Percentiles rank a stretch among this genome's conserved stretches.
Conservation (phyloP, 2,797 vertebrate species). For the Clarias fuscus region DNA sequence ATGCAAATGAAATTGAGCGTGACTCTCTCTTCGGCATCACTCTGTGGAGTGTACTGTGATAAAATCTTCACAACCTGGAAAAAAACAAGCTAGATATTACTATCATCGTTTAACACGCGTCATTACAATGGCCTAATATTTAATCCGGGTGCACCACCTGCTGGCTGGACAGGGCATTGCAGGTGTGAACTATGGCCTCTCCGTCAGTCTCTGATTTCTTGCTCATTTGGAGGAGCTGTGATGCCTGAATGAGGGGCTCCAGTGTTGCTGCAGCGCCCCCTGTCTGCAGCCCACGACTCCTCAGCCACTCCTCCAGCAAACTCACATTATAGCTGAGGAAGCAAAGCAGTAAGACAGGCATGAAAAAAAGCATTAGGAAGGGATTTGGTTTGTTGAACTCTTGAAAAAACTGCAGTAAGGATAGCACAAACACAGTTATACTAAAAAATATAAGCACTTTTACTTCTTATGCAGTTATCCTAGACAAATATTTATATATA, state of each 20-base stretch:
- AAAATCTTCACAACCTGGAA: slow-evolving; percentile 81
- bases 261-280: slow-evolving; percentile 69
- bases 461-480: background rate
- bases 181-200: slow-evolving; percentile 72
- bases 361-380: background rate
- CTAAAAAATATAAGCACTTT: background rate
- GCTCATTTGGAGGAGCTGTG: slow-evolving; percentile 80
- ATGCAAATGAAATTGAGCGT: slow-evolving; percentile 76
- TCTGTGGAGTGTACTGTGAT: slow-evolving; percentile 74
- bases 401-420: background rate
- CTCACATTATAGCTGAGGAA: slow-evolving; percentile 75
- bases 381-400: background rate
- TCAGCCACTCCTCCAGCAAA: slow-evolving; percentile 81
- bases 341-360: background rate
- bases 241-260: slow-evolving; percentile 80
- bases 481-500: background rate
- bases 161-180: slow-evolving; percentile 75
- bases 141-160: slow-evolving; percentile 66
- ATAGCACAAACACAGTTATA: background rate
- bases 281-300: slow-evolving; percentile 69
- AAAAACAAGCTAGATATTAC: background rate
- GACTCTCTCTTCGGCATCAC: slow-evolving; percentile 78
- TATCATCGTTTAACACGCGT: background rate
- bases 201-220: slow-evolving; percentile 76
- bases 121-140: background rate